phyloP scores from a whole-genome alignment of 2,797 vertebrate genomes.

The Halcyon smyrnensis region DNA sequence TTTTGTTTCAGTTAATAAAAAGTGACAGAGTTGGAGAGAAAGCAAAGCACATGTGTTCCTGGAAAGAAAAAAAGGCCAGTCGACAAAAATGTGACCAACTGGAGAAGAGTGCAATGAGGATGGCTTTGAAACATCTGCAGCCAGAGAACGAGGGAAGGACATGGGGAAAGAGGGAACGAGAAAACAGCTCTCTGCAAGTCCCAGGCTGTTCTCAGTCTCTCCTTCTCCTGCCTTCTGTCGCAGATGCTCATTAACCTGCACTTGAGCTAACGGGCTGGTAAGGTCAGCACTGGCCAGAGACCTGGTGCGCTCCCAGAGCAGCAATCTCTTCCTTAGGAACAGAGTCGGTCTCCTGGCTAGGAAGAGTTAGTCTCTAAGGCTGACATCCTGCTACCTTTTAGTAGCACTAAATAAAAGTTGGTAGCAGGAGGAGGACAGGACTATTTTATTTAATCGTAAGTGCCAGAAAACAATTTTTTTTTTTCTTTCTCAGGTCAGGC shows the following conservation, averaged over 20 bases:
- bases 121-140: neutral
- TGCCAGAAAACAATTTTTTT: neutral
- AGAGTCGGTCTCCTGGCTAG: fast-evolving
- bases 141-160: neutral
- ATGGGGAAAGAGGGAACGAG: fast-evolving
- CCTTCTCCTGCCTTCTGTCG: neutral
- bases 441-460: neutral
- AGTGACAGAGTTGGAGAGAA: conserved; percentile 51
- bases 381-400: neutral
- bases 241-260: neutral
- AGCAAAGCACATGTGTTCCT: conserved; percentile 19
- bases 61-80: neutral
- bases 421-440: neutral
- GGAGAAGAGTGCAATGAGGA: neutral
- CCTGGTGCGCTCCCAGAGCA: neutral
- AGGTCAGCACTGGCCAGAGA: neutral
- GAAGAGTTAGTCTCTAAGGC: neutral
- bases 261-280: neutral
- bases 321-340: neutral
- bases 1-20: conserved; percentile 44
- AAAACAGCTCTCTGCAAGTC: neutral
- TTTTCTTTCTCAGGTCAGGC: conserved; percentile 13
- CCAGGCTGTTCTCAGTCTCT: neutral
- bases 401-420: neutral
- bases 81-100: conserved; percentile 24